Percentiles rank a stretch among this genome's conserved stretches.
Conservation (phyloP, 2,888 invertebrate genomes). For the Hemistola chrysoprasaria region DNA sequence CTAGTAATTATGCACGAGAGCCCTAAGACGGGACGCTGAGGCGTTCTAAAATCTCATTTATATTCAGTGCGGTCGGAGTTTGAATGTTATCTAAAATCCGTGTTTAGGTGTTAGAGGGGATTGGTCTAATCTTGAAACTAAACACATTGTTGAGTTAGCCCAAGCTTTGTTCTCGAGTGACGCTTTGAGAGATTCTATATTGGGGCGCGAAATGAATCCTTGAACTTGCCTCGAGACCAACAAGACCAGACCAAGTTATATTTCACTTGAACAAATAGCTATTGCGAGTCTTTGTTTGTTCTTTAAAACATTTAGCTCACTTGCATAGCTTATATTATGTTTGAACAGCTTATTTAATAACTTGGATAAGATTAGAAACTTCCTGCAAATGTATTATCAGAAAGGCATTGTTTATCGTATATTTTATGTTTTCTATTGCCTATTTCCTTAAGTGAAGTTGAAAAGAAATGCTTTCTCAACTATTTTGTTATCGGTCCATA, state of each 20-base stretch:
- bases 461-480: conserved; percentile 22
- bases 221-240: conserved; percentile 40
- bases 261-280: conserved; percentile 37
- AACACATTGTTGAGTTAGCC: conserved; percentile 77
- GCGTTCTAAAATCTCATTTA: conserved; percentile 79
- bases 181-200: conserved; percentile 48
- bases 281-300: conserved; percentile 34
- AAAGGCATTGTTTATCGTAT: conserved; percentile 21
- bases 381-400: conserved; percentile 37
- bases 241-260: conserved; percentile 28
- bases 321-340: conserved; percentile 24
- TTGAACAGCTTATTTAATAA: conserved; percentile 30
- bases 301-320: conserved; percentile 28
- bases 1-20: conserved; percentile 74
- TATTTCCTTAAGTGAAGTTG: conserved; percentile 19
- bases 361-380: conserved; percentile 47
- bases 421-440: conserved; percentile 25
- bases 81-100: conserved; percentile 82
- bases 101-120: conserved; percentile 80
- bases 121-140: conserved; percentile 79
- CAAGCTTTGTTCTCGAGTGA: conserved; percentile 66
- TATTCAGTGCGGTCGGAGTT: conserved; percentile 79
- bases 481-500: conserved; percentile 44
- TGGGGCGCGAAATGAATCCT: conserved; percentile 49
- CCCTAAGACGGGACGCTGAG: conserved; percentile 64